These are phyloP conservation scores for Heteronetta atricapilla DNA, from an alignment of 2,113 vertebrate species.

Conservation along the genomic window DNA sequence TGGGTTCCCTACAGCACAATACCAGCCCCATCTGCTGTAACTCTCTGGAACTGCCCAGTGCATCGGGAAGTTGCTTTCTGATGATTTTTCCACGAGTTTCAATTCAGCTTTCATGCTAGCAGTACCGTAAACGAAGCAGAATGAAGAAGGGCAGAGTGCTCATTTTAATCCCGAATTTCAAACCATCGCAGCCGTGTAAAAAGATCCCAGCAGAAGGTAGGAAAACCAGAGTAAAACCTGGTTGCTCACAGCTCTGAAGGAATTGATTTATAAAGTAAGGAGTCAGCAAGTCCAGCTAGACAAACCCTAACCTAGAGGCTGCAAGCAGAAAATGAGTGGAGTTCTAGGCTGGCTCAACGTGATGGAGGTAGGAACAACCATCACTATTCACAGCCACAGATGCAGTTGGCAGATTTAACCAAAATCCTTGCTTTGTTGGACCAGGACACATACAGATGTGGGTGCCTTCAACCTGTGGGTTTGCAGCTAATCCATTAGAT, in stretches of 20 bases:
- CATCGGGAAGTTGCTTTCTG: neutral
- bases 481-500: neutral
- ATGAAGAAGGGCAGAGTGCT: neutral
- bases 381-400: neutral
- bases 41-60: constrained; percentile 45
- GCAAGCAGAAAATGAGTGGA: neutral
- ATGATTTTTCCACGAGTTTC: neutral
- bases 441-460: neutral
- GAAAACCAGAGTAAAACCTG: neutral
- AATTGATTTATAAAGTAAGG: neutral
- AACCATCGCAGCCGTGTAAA: neutral
- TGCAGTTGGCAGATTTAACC: neutral
- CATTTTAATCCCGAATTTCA: neutral
- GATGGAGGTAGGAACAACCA: neutral
- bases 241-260: neutral
- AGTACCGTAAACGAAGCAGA: neutral
- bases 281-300: neutral
- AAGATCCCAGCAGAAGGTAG: neutral
- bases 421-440: neutral
- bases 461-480: neutral
- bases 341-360: neutral
- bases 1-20: neutral
- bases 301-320: neutral
- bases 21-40: constrained; percentile 70
- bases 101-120: neutral